Conservation (phyloP, 2,797 vertebrate genomes). For the Pantherophis vulpinus region DNA sequence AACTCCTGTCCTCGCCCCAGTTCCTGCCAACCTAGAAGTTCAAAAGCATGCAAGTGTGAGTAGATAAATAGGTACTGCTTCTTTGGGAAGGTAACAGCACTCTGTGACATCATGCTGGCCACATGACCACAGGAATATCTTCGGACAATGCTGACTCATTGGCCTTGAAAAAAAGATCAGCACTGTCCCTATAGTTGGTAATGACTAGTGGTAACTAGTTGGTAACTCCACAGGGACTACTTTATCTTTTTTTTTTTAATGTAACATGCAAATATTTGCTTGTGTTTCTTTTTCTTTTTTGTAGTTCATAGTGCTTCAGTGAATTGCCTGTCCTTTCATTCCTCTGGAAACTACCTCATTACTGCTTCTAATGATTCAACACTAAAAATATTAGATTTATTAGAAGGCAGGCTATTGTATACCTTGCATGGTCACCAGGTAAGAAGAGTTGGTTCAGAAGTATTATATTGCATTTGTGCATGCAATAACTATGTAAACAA, state of each 20-base stretch:
- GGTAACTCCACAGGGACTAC: neutral
- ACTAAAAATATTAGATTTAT: slow-evolving; percentile 90
- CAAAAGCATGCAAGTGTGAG: neutral
- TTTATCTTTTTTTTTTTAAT: neutral
- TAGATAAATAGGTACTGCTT: neutral
- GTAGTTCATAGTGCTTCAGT: slow-evolving; percentile 88
- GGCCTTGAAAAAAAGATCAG: neutral
- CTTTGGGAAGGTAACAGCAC: neutral
- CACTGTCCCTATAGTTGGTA: neutral
- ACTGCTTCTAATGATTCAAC: slow-evolving; percentile 94
- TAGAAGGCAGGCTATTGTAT: slow-evolving; percentile 92
- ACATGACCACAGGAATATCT: neutral
- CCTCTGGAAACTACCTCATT: slow-evolving; percentile 88
- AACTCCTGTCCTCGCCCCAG: neutral
- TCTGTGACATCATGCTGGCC: neutral
- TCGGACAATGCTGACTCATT: neutral
- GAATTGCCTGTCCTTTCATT: slow-evolving; percentile 91
- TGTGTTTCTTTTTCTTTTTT: neutral
- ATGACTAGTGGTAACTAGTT: neutral
- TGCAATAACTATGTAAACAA: neutral
- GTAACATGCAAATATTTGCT: neutral
- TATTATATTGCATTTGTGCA: neutral
- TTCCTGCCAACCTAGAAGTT: neutral
- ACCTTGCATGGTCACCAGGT: slow-evolving; percentile 97
- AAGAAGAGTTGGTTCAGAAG: slow-evolving; percentile 41